A percentile compares a stretch with the other conserved stretches of the same genome.
Evolutionary conservation across 1,140 invertebrate species (phyloP).

Genomic region (Zeugodacus cucurbitae): DNA sequence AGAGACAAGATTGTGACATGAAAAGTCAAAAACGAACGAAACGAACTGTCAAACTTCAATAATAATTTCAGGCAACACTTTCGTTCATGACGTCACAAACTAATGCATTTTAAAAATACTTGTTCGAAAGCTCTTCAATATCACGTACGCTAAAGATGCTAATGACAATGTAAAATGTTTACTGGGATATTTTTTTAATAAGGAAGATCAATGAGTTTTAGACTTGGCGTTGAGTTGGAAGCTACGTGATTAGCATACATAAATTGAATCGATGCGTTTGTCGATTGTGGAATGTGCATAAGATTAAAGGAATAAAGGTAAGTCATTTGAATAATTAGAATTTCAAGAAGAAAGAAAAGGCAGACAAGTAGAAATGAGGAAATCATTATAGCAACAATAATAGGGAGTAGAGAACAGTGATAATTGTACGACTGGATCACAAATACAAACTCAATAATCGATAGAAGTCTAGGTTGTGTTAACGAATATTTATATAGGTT

Average conservation of each 20-base stretch:
- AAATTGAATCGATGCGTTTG: not conserved
- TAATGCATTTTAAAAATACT: too few species aligned
- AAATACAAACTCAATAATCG: too few species aligned
- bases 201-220: not conserved
- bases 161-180: not conserved
- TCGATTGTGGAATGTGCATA: not conserved
- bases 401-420: not conserved
- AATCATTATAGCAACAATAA: not conserved
- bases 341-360: not conserved
- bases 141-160: not conserved
- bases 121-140: too few species aligned
- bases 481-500: too few species aligned
- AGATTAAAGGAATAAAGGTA: not conserved
- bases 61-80: too few species aligned
- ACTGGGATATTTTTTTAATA: not conserved
- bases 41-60: too few species aligned
- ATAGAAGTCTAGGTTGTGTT: too few species aligned
- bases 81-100: too few species aligned
- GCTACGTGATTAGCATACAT: conserved; percentile 8
- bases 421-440: too few species aligned
- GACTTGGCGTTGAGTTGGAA: not conserved
- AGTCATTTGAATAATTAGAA: not conserved
- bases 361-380: not conserved
- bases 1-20: too few species aligned
- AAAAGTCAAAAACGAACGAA: too few species aligned